Base-by-base conservation (phyloP, 2,888 invertebrate genomes). In the Norana najaformis region DNA sequence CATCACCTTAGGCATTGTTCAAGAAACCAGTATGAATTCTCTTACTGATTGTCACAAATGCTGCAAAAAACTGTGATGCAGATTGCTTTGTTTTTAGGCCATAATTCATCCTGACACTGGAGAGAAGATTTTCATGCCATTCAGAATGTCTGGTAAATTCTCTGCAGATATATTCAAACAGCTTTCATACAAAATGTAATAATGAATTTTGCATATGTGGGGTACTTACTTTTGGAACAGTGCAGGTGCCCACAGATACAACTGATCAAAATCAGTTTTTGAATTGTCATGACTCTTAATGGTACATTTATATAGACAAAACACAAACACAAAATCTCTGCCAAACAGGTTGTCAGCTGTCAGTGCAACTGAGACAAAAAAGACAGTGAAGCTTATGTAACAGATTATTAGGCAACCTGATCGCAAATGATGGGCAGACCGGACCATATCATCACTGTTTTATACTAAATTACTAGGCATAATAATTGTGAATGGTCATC, bases 121-220 rank as follows among this genome's bases (percentile, higher is more conserved):
- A 6, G 94, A 96, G 91, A 95, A 95, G 92, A 94, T 96, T 6
- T 94, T 95, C 83, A 95, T 95, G 94, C 95, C 96, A 20, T 95
- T 96, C 92, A 93, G 96, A 91, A 96, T 96, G 95, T 95, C 95
- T 91, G 95, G 95, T 94, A 91, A 35, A 34, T 90, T 23, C n/a
- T 6, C 36, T 47, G 34, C 88, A 35, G 34, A 85, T 37, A 35
- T 20, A 88, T 88, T 88, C 35, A 35, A 38, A 39, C 88, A 35
- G 39, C 39, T 8, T 38, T 88, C 34, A 18, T 6, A 37, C 20
- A 38, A 88, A 20, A 38, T 38, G 39, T 23, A 88, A 23, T 37
- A 35, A 23, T 38, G n/a, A 38, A 38, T 39, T 88, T 23, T 39
- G 39, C 20, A 20, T 37, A 38, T 30, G 39, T 41, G 35, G 39